Conservation (phyloP, 2,113 vertebrate genomes). For the Dicerorhinus sumatrensis region DNA sequence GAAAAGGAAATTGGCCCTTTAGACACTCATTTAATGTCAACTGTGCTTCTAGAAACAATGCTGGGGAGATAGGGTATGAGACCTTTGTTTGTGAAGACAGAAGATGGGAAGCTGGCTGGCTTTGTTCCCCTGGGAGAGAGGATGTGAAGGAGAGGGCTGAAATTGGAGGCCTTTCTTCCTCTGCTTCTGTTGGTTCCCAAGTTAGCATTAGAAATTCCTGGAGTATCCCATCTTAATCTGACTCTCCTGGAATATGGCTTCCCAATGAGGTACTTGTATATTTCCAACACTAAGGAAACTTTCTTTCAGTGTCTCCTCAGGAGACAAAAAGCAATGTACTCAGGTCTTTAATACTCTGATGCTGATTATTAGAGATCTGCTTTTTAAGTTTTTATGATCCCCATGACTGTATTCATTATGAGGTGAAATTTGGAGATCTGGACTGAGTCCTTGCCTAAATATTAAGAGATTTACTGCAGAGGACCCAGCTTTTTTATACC, state of each 20-base stretch:
- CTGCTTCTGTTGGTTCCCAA: not conserved
- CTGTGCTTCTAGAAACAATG: conserved; percentile 23
- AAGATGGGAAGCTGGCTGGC: conserved; percentile 3
- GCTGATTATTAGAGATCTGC: not conserved
- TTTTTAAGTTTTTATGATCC: not conserved
- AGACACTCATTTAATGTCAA: not conserved
- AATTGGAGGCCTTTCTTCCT: not conserved
- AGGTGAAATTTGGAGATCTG: not conserved
- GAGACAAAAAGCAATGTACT: not conserved
- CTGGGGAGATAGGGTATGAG: no score
- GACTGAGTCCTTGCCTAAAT: not conserved
- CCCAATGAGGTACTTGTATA: not conserved
- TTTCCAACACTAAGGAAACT: not conserved
- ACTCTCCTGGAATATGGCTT: not conserved
- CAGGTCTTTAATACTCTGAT: not conserved
- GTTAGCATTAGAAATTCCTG: not conserved
- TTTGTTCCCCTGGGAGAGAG: not conserved
- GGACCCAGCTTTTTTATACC: not conserved
- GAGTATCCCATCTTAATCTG: not conserved
- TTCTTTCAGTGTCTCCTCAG: not conserved
- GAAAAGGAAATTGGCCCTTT: not conserved
- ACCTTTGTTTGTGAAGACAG: not conserved
- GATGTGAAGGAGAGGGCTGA: not conserved
- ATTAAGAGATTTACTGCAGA: not conserved
- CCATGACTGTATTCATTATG: not conserved